These are phyloP conservation scores for Cephalopachus bancanus DNA, from an alignment of 2,797 vertebrate species.

Conservation along the genomic window DNA sequence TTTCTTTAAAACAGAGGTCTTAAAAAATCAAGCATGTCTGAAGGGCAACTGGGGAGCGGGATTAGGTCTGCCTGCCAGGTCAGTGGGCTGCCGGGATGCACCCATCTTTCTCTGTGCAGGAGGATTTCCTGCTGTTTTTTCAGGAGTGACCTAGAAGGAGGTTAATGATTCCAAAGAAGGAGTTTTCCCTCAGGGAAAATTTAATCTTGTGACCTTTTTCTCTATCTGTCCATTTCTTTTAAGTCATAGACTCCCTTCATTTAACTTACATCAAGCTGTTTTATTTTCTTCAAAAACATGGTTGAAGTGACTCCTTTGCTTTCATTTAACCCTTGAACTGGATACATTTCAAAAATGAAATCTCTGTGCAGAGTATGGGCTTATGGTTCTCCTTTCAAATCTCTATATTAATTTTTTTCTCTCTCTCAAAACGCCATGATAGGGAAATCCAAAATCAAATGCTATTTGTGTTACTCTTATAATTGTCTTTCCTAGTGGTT, in stretches of 20 bases:
- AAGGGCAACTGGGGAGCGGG: conserved; percentile 84
- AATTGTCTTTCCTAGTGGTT: conserved; percentile 76
- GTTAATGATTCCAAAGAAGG: conserved; percentile 91
- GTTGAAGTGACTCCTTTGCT: conserved; percentile 88
- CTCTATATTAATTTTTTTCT: conserved; percentile 82
- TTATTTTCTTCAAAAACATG: conserved; percentile 90
- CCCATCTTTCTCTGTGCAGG: conserved; percentile 87
- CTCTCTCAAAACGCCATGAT: conserved; percentile 61
- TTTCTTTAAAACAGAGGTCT: conserved; percentile 85
- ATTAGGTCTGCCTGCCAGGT: conserved; percentile 83
- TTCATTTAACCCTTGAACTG: conserved; percentile 89
- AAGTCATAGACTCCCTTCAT: conserved; percentile 89
- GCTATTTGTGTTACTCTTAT: conserved; percentile 82
- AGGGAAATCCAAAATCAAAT: conserved; percentile 81
- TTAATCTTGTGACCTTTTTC: conserved; percentile 90
- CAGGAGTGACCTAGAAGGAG: conserved; percentile 90
- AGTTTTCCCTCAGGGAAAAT: conserved; percentile 91
- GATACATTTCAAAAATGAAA: conserved; percentile 84
- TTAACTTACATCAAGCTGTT: conserved; percentile 89
- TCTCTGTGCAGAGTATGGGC: conserved; percentile 49
- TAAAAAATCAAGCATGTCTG: conserved; percentile 85
- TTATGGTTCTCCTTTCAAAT: conserved; percentile 80
- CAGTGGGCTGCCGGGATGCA: conserved; percentile 84
- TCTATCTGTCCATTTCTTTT: conserved; percentile 91
- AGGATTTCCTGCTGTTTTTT: conserved; percentile 89